phyloP scores from a whole-genome alignment of 2,888 invertebrate genomes.

The Rhaphigaster nebulosa region DNA sequence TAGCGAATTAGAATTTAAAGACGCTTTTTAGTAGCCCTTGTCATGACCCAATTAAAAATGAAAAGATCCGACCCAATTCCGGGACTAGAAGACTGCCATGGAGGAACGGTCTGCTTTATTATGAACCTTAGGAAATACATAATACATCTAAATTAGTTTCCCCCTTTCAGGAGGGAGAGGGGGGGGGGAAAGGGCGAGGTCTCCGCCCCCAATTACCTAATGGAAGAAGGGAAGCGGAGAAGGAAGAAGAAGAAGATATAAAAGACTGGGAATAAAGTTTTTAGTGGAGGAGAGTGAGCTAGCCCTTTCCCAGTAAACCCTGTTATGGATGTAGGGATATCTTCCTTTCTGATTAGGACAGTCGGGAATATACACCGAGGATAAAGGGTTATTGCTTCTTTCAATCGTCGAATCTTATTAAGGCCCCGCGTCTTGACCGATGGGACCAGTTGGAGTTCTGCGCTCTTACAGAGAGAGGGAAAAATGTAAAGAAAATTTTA shows the following conservation, averaged over 20 bases:
- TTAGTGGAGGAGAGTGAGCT: conserved; percentile 47
- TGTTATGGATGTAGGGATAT: conserved; percentile 52
- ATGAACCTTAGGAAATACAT: conserved; percentile 46
- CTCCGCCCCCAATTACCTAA: conserved; percentile 52
- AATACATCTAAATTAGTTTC: conserved; percentile 46
- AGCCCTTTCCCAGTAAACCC: conserved; percentile 30
- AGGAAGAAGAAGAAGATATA: conserved; percentile 39
- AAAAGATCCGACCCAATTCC: conserved; percentile 46
- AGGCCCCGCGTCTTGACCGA: not conserved
- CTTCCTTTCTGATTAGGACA: conserved; percentile 41
- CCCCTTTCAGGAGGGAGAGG: not conserved
- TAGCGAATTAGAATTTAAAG: conserved; percentile 48
- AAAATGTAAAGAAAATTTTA: conserved; percentile 53
- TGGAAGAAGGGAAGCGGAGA: conserved; percentile 48
- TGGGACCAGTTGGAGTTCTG: not conserved
- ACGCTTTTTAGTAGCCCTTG: conserved; percentile 42
- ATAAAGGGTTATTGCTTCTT: conserved; percentile 53
- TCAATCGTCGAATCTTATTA: conserved; percentile 56
- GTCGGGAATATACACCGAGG: not conserved
- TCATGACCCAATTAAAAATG: conserved; percentile 49
- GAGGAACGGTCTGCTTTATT: conserved; percentile 22
- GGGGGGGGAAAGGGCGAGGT: not conserved
- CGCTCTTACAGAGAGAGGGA: not conserved
- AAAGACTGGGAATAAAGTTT: conserved; percentile 52
- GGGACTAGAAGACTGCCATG: not conserved